Evolutionary conservation across 2,888 invertebrate genomes (phyloP).

Genomic region (Meloe dianella): DNA sequence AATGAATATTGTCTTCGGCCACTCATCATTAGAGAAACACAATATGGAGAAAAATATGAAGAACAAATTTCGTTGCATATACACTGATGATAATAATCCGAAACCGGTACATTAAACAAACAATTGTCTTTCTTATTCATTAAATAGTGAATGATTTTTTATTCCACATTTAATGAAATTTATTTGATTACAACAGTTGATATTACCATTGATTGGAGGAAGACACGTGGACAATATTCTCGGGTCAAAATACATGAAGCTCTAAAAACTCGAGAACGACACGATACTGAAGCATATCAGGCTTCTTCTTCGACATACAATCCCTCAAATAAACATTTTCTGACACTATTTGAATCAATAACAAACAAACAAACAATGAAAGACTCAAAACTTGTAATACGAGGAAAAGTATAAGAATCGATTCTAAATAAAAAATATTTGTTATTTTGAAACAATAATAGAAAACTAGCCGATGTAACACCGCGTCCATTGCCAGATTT

Average conservation of each 20-base stretch:
- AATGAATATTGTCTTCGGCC: too few species aligned
- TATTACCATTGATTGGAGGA: conserved; percentile 25
- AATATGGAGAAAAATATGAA: too few species aligned
- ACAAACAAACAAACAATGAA: not conserved
- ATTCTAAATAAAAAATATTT: not conserved
- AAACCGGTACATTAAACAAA: too few species aligned
- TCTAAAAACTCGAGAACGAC: conserved; percentile 21
- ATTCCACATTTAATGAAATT: not conserved
- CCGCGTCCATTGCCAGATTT: too few species aligned
- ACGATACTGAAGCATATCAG: conserved; percentile 21
- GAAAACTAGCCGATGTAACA: too few species aligned
- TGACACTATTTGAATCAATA: conserved; percentile 6
- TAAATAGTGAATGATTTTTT: not conserved
- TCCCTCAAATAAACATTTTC: conserved; percentile 7
- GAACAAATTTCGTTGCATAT: too few species aligned
- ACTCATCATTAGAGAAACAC: too few species aligned
- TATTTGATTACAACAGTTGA: not conserved
- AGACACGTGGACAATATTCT: conserved; percentile 16
- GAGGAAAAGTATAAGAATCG: not conserved
- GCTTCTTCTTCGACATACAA: conserved; percentile 19
- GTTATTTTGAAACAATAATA: not conserved
- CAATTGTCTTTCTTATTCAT: too few species aligned
- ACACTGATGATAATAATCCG: too few species aligned
- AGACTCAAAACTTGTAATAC: not conserved
- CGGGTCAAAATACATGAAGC: conserved; percentile 24